Conservation (phyloP, 23 tunicate species). For the Phallusia fumigata region DNA sequence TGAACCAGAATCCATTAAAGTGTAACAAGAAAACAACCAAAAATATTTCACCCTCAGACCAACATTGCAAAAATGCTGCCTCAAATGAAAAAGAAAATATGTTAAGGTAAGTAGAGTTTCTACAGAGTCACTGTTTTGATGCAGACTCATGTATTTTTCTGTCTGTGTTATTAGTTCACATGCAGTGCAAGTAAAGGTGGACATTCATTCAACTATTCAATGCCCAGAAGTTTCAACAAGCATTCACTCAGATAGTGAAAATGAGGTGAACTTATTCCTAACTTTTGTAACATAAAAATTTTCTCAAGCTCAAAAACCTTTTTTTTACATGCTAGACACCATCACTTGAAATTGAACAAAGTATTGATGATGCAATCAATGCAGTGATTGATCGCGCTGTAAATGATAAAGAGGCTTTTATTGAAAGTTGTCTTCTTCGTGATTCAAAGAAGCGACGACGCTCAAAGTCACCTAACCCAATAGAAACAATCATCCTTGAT, state of each 20-base stretch:
- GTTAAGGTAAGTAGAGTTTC: neutral
- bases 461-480: conserved; percentile 27
- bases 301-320: no score
- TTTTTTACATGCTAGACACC: neutral
- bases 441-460: conserved; percentile 24
- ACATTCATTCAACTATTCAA: conserved; percentile 55
- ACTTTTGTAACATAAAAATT: no score
- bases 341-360: conserved; percentile 21
- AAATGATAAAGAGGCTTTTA: conserved; percentile 21
- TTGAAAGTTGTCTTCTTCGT: conserved; percentile 19
- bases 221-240: conserved; percentile 70
- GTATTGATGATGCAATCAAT: conserved; percentile 53
- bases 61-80: neutral
- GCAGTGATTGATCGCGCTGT: conserved; percentile 36
- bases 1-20: neutral
- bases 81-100: neutral
- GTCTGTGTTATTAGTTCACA: conserved; percentile 5
- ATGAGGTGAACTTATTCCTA: conserved; percentile 34
- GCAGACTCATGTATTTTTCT: neutral
- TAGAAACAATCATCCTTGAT: neutral
- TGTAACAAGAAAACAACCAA: neutral
- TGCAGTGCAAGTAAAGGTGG: conserved; percentile 42
- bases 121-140: no score
- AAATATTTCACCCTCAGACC: no score
- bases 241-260: conserved; percentile 35